Evolutionary conservation across 2,888 invertebrate genomes (phyloP).

Genomic region (Branchipolynoe longqiensis): DNA sequence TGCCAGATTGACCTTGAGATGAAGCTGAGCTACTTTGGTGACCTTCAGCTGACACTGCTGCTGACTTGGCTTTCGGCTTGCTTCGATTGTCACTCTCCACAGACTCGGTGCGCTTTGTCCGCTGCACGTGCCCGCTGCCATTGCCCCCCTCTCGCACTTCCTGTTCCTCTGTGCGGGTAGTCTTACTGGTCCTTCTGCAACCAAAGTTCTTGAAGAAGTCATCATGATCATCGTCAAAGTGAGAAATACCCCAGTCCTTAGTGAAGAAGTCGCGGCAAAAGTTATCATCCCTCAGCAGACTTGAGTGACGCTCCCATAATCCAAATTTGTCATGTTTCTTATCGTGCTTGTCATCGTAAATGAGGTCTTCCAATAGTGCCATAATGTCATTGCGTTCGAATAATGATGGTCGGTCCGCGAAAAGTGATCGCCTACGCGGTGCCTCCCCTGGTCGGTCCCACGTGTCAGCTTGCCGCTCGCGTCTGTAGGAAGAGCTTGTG

Average conservation of each 20-base stretch:
- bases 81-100: conserved; percentile 3
- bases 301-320: conserved; percentile 29
- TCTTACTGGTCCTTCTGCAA: not conserved
- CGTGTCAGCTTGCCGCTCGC: not conserved
- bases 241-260: not conserved
- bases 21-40: not conserved
- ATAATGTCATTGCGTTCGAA: conserved; percentile 12
- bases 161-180: not conserved
- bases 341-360: not conserved
- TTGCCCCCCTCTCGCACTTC: not conserved
- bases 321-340: not conserved
- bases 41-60: not conserved
- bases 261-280: conserved; percentile 48
- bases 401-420: not conserved
- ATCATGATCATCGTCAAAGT: not conserved
- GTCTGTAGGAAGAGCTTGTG: not conserved
- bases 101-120: not conserved
- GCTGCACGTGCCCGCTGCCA: conserved; percentile 1
- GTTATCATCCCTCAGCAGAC: conserved; percentile 14
- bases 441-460: not conserved
- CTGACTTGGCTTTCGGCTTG: not conserved
- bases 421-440: not conserved
- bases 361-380: conserved; percentile 15
- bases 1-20: not conserved
- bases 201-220: conserved; percentile 28